Conservation (phyloP, 1,140 invertebrate species). For the Kradibia gibbosae region DNA sequence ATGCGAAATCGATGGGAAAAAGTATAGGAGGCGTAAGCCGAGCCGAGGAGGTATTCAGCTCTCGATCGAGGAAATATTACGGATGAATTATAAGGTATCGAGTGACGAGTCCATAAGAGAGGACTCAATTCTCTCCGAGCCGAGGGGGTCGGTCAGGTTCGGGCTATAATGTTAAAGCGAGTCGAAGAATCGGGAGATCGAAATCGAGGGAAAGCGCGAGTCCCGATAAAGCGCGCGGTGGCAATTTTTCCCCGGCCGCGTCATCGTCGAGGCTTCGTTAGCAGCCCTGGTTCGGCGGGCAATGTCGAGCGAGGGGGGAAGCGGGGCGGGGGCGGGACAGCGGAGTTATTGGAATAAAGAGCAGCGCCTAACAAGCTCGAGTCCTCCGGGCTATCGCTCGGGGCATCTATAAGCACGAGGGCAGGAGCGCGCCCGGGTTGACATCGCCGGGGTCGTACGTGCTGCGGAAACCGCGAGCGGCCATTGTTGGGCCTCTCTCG, state of each 20-base stretch:
- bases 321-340: background rate
- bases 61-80: background rate
- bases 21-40: background rate
- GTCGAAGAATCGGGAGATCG: no score
- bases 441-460: background rate
- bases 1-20: constrained; percentile 1
- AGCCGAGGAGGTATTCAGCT: background rate
- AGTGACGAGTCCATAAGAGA: background rate
- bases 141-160: background rate
- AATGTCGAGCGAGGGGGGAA: no score
- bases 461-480: background rate
- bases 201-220: no score
- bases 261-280: background rate
- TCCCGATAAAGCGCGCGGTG: no score
- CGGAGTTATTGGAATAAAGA: background rate
- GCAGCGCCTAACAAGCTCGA: background rate
- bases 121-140: background rate
- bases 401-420: background rate
- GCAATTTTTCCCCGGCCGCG: no score
- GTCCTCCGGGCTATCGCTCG: background rate
- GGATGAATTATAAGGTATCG: background rate
- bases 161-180: no score
- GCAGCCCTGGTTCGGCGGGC: no score
- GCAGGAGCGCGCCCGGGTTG: background rate
- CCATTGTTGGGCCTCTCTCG: background rate